A percentile compares a stretch with the other conserved stretches of the same genome.
Evolutionary conservation across 1,140 invertebrate species (phyloP).

Genomic region (Holcopasites calliopsidis): DNA sequence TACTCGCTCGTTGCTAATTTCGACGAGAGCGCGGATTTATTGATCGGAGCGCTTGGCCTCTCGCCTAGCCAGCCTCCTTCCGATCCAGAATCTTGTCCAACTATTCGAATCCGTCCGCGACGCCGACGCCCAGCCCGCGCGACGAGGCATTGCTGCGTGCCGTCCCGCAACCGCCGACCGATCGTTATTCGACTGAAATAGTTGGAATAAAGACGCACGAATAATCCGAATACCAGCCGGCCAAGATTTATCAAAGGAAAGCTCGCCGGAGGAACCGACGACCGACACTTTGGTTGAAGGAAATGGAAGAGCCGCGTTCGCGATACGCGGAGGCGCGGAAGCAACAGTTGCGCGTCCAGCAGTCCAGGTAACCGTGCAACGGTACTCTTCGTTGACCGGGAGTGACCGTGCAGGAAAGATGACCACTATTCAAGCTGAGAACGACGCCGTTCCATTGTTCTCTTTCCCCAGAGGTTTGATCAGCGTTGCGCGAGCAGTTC

Average conservation of each 20-base stretch:
- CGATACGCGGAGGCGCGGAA: conserved; percentile 20
- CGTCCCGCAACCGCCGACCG: conserved; percentile 2
- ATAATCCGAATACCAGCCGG: neutral
- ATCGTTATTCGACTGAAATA: neutral
- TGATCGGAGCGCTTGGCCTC: neutral
- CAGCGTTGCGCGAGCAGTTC: neutral
- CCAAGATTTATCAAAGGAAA: neutral
- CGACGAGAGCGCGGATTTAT: conserved; percentile 24
- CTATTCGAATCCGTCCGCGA: neutral
- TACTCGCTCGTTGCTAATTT: conserved; percentile 44
- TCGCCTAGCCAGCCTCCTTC: neutral
- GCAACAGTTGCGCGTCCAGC: neutral
- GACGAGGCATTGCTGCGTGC: neutral
- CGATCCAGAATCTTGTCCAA: conserved; percentile 27
- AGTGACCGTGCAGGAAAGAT: conserved; percentile 71
- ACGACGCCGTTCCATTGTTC: conserved; percentile 44
- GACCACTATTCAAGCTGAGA: conserved; percentile 67
- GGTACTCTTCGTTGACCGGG: conserved; percentile 71
- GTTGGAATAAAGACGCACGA: neutral
- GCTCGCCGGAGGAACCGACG: no score
- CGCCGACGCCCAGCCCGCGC: conserved; percentile 6
- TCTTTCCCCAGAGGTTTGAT: conserved; percentile 48
- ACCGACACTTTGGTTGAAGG: no score
- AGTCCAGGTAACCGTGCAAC: conserved; percentile 61
- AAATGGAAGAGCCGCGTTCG: no score